These are phyloP conservation scores for Pavo muticus DNA, from an alignment of 2,113 vertebrate species.

Conservation along the genomic window DNA sequence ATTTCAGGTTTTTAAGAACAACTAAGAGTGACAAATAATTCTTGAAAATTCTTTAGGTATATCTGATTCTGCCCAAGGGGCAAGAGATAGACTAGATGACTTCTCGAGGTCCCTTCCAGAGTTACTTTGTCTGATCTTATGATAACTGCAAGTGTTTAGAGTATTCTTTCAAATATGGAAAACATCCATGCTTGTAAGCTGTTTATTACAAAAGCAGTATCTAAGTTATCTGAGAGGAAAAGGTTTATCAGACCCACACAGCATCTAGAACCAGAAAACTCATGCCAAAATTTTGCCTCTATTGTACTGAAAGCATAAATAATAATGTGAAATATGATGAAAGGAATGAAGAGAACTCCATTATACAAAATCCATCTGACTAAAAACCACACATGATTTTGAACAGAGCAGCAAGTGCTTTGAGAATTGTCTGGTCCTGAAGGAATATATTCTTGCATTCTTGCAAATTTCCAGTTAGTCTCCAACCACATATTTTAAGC, in stretches of 20 bases:
- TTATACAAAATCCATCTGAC: neutral
- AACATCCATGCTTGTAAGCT: neutral
- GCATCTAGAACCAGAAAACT: neutral
- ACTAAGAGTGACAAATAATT: slow-evolving; percentile 35
- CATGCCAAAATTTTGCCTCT: neutral
- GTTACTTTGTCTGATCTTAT: neutral
- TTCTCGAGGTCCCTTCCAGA: slow-evolving; percentile 9
- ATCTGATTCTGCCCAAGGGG: neutral
- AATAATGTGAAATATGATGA: neutral
- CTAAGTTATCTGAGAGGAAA: neutral
- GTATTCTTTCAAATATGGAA: neutral
- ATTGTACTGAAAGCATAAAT: neutral
- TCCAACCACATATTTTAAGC: neutral
- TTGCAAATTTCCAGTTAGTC: neutral
- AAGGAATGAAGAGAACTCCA: neutral
- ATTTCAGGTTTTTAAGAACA: slow-evolving; percentile 5
- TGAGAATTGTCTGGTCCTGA: neutral
- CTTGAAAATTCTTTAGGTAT: slow-evolving; percentile 43
- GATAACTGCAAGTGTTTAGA: neutral
- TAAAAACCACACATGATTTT: neutral
- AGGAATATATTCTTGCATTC: neutral
- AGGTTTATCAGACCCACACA: neutral
- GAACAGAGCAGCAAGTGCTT: neutral
- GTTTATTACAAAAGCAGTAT: neutral
- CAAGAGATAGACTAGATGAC: neutral